Percentiles rank a stretch among this genome's conserved stretches.
Conservation (phyloP, 2,888 invertebrate genomes). For the Lasioglossum villosulum region DNA sequence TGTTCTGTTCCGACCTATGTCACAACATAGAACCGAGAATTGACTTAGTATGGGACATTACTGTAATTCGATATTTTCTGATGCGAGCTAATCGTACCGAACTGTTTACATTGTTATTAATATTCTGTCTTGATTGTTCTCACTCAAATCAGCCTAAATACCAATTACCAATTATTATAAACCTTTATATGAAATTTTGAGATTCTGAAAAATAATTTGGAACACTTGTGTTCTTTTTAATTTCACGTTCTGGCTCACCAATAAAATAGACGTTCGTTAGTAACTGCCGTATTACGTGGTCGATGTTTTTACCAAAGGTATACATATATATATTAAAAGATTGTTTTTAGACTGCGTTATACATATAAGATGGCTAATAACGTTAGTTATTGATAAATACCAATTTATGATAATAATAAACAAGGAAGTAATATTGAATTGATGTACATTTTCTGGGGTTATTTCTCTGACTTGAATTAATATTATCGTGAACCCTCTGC, state of each 20-base stretch:
- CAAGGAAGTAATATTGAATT: slow-evolving; percentile 3
- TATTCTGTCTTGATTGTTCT: not conserved
- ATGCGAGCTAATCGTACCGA: not conserved
- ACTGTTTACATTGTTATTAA: not conserved
- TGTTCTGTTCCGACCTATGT: too few species aligned
- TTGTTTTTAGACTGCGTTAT: slow-evolving; percentile 51
- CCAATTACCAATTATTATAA: not conserved
- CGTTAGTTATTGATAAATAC: slow-evolving; percentile 8
- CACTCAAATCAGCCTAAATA: not conserved
- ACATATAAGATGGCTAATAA: slow-evolving; percentile 32
- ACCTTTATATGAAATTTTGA: not conserved
- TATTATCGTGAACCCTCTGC: not conserved
- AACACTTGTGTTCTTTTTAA: not conserved
- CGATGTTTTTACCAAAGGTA: slow-evolving; percentile 54
- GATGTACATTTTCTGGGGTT: not conserved
- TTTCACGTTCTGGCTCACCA: not conserved
- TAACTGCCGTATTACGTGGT: slow-evolving; percentile 32
- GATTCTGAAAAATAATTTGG: not conserved
- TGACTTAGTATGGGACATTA: too few species aligned
- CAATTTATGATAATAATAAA: slow-evolving; percentile 8
- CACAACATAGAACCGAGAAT: too few species aligned
- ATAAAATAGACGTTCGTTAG: slow-evolving; percentile 19
- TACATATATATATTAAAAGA: slow-evolving; percentile 13
- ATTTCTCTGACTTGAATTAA: not conserved
- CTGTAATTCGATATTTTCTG: not conserved